Evolutionary conservation across 2,888 invertebrate species (phyloP).

Genomic region (Oeneis ivallda): DNA sequence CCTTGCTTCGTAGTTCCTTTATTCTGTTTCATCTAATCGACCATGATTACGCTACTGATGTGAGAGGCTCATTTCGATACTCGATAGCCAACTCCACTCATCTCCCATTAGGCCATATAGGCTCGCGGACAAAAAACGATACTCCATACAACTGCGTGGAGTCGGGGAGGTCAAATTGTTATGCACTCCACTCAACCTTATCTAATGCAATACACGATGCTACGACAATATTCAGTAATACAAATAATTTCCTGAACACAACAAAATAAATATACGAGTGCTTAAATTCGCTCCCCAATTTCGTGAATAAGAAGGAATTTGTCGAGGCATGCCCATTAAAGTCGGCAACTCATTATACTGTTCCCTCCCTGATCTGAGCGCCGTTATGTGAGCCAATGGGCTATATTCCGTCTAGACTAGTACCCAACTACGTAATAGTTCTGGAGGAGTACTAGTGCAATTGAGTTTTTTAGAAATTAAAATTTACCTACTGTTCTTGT

Average conservation of each 20-base stretch:
- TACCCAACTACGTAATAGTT: background rate
- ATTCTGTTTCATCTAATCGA: too few relatives aligned
- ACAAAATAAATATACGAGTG: background rate
- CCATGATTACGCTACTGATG: too few relatives aligned
- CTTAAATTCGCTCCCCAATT: background rate
- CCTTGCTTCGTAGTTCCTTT: too few relatives aligned
- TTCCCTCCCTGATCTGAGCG: constrained; percentile 14
- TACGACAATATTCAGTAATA: background rate
- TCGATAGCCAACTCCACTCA: too few relatives aligned
- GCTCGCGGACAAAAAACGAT: too few relatives aligned
- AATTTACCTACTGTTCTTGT: background rate
- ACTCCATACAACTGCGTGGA: too few relatives aligned
- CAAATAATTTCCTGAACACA: background rate
- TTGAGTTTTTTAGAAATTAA: background rate
- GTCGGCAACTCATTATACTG: constrained; percentile 32
- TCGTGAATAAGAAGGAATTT: constrained; percentile 24
- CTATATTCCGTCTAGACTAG: constrained; percentile 19
- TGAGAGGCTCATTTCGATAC: too few relatives aligned
- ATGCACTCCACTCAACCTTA: too few relatives aligned
- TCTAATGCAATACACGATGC: too few relatives aligned
- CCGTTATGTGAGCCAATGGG: constrained; percentile 13
- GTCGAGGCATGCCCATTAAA: constrained; percentile 28
- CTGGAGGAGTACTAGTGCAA: background rate
- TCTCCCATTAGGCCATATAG: too few relatives aligned
- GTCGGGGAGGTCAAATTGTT: too few relatives aligned